phyloP scores from a whole-genome alignment of 1,140 invertebrate genomes.

The Antheraea mylitta region DNA sequence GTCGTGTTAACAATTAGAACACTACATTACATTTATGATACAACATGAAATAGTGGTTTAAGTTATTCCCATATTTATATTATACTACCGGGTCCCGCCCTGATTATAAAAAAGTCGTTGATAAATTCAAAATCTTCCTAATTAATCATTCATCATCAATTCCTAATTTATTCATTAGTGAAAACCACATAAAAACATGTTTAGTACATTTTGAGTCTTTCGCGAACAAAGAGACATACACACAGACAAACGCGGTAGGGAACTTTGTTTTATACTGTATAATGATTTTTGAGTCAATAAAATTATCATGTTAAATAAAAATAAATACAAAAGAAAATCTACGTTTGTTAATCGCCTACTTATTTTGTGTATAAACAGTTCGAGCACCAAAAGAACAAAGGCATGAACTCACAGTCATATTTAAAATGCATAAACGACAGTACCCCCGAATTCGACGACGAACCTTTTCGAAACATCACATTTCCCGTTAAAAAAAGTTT shows the following conservation, averaged over 20 bases:
- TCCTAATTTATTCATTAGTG: too few relatives aligned
- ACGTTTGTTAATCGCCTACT: neutral
- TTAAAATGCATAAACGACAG: conserved; percentile 14
- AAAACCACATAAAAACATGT: too few relatives aligned
- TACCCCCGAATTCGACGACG: conserved; percentile 21
- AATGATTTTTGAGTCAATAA: neutral
- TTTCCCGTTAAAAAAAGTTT: conserved; percentile 38
- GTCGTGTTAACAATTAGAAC: too few relatives aligned
- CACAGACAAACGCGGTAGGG: too few relatives aligned
- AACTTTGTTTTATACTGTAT: neutral
- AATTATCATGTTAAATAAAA: neutral
- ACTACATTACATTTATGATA: neutral
- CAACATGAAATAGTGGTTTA: too few relatives aligned
- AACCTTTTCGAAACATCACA: conserved; percentile 32
- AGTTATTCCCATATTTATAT: too few relatives aligned
- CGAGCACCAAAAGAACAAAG: conserved; percentile 14
- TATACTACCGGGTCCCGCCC: too few relatives aligned
- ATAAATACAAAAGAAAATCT: conserved; percentile 3
- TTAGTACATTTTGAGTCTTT: too few relatives aligned
- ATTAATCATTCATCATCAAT: too few relatives aligned
- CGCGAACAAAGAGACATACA: too few relatives aligned
- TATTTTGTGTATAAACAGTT: conserved; percentile 13
- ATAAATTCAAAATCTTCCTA: too few relatives aligned
- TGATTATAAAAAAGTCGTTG: too few relatives aligned
- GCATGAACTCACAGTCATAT: conserved; percentile 9